Conservation (phyloP, 2,797 vertebrate species). For the Sebastes steindachneri region DNA sequence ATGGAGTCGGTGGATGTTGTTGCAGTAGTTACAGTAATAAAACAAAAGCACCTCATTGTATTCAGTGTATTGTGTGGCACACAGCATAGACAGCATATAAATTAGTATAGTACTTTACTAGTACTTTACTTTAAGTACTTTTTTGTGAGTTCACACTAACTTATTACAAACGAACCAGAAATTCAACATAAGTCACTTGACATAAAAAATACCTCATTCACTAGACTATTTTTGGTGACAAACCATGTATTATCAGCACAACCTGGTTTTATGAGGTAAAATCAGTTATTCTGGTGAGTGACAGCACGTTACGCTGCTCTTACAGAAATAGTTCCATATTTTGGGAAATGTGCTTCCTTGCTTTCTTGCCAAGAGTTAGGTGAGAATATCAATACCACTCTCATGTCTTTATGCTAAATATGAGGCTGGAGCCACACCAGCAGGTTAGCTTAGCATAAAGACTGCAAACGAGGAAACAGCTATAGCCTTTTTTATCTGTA, state of each 20-base stretch:
- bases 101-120: no score
- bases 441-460: neutral
- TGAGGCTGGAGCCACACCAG: neutral
- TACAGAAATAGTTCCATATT: no score
- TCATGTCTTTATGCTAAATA: no score
- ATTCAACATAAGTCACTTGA: neutral
- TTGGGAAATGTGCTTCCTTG: no score
- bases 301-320: neutral
- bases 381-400: no score
- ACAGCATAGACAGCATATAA: neutral
- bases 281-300: neutral
- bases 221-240: no score
- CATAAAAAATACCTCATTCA: neutral
- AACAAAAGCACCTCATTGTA: neutral
- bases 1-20: neutral
- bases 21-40: neutral
- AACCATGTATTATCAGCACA: no score
- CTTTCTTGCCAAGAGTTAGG: no score
- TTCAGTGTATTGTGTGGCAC: neutral
- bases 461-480: neutral
- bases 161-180: neutral
- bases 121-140: neutral
- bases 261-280: neutral
- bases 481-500: no score
- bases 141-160: neutral